A percentile compares a stretch with the other conserved stretches of the same genome.
phyloP scores from a whole-genome alignment of 2,797 vertebrate genomes.

The Scomberomorus guttatus region DNA sequence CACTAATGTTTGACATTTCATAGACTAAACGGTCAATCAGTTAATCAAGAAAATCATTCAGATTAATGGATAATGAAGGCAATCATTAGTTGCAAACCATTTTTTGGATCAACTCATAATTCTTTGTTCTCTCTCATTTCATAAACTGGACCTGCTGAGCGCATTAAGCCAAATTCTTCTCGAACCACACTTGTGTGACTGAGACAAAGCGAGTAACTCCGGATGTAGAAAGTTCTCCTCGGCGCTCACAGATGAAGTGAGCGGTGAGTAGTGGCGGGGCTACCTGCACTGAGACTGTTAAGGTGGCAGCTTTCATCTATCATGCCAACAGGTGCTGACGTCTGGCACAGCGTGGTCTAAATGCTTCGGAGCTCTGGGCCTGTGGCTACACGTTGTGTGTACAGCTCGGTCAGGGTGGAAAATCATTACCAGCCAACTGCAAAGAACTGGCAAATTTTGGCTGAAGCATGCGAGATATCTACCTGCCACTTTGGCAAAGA shows the following conservation, averaged over 20 bases:
- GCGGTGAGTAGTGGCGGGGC: conserved; percentile 23
- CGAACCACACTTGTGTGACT: background rate
- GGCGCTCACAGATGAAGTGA: conserved; percentile 38
- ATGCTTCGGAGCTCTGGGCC: conserved; percentile 51
- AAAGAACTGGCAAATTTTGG: conserved; percentile 9
- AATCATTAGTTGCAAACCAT: background rate
- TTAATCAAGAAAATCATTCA: background rate
- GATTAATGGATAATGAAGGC: background rate
- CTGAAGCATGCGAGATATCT: background rate
- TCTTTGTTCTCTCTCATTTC: background rate
- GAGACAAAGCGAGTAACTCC: conserved; percentile 2
- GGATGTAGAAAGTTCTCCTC: background rate
- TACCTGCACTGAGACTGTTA: conserved; percentile 36
- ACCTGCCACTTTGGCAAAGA: conserved; percentile 44
- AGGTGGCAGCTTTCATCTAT: conserved; percentile 61
- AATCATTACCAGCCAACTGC: conserved; percentile 39
- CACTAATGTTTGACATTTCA: background rate
- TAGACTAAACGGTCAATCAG: background rate
- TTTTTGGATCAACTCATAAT: background rate
- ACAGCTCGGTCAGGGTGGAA: conserved; percentile 22
- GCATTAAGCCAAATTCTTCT: background rate
- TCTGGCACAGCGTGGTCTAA: conserved; percentile 47
- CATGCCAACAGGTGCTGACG: conserved; percentile 51
- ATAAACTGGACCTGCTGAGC: background rate
- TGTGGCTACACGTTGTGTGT: conserved; percentile 56